Percentiles rank a stretch among this genome's conserved stretches.
phyloP scores from a whole-genome alignment of 2,113 vertebrate genomes.

The Callorhinus ursinus region DNA sequence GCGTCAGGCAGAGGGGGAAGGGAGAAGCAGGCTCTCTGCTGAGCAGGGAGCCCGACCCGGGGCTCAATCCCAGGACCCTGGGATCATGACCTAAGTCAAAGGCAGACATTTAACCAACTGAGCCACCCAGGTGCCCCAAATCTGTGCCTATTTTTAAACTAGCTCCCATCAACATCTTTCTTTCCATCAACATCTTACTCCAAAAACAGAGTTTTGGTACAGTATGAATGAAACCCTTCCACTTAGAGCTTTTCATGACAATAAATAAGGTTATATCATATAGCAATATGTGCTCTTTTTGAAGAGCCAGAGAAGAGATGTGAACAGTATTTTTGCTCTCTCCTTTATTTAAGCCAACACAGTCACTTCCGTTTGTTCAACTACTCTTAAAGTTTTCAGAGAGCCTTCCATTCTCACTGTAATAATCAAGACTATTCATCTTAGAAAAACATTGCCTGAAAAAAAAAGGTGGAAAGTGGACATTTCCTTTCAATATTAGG shows the following conservation, averaged over 20 bases:
- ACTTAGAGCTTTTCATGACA: neutral
- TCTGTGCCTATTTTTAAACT: neutral
- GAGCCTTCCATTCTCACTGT: neutral
- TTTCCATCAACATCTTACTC: neutral
- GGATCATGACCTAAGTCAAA: neutral
- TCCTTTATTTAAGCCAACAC: neutral
- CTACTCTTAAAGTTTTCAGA: conserved; percentile 22
- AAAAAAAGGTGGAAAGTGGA: neutral
- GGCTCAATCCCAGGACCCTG: too few species aligned
- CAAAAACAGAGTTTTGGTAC: neutral
- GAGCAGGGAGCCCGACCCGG: neutral
- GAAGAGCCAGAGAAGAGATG: neutral
- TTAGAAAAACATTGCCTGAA: neutral
- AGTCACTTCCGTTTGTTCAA: neutral
- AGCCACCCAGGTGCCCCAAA: neutral
- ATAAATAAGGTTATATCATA: neutral
- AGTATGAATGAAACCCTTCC: neutral
- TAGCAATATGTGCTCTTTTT: neutral
- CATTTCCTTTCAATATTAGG: neutral
- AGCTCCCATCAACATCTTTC: neutral
- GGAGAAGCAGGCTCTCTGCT: neutral
- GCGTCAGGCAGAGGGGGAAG: too few species aligned
- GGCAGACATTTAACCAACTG: neutral
- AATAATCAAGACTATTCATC: conserved; percentile 2
- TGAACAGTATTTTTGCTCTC: conserved; percentile 1